Base-by-base conservation (phyloP, 2,888 invertebrate species). In the Standfussiana lucernea region DNA sequence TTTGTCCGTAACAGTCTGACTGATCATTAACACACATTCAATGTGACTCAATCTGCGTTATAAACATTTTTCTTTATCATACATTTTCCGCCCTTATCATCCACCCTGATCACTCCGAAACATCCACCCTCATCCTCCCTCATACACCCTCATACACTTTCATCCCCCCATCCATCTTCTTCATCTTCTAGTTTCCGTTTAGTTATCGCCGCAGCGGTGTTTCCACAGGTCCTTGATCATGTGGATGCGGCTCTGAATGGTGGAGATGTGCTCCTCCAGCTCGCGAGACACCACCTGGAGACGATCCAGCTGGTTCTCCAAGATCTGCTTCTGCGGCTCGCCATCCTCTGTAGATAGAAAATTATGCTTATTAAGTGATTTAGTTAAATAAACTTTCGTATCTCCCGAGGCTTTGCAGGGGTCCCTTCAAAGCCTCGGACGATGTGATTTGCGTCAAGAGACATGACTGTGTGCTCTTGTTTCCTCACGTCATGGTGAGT, bases 181-280 rank as follows among this genome's bases (percentile, higher is more conserved):
- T 59, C 28, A 24, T 18, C 24, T 35, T 28, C 37, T 24, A 75
- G 32, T n/a, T 40, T 35, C 2, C 11, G 18, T 13, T 77, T 80
- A 87, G 68, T 80, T 85, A 40, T 85, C 74, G 6, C 75, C 87
- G 61, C 88, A 88, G 32, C 82, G 80, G 61, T 88, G 88, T 66
- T 78, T 82, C 88, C 89, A 89, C 79, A 86, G 69, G 1, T 88
- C 82, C 40, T 89, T 88, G 64, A 88, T 89, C 64, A 72, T 72
- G 59, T 86, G 82, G 53, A 88, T 88, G 6, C 88, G 86, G 56
- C 71, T 74, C 56, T 89, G 89, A 45, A 88, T 76, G 5, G 74
- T 72, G 5, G 82, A 32, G 65, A 88, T 88, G 50, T 88, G 81
- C 2, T 74, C 75, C 56, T 82, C 86, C 15, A 88, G 69, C 11